Evolutionary conservation across 2,888 invertebrate species (phyloP).

Genomic region (Agelastica alni): DNA sequence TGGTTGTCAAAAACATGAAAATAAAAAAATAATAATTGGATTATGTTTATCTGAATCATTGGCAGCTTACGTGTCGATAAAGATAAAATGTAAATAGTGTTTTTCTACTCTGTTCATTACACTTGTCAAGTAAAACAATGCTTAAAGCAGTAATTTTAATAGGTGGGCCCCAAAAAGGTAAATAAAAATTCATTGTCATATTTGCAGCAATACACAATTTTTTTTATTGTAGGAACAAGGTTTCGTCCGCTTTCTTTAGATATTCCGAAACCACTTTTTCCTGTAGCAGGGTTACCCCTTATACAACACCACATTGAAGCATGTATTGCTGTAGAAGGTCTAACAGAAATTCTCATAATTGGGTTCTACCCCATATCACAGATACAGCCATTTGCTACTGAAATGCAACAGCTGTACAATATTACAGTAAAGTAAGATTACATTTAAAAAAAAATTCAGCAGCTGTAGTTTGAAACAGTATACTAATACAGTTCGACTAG

Average conservation of each 20-base stretch:
- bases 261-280: slow-evolving; percentile 97
- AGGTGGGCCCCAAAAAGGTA: slow-evolving; percentile 57
- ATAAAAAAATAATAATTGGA: too few relatives aligned
- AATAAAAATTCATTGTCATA: neutral
- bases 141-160: slow-evolving; percentile 61
- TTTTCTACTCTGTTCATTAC: neutral
- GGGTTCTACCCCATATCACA: slow-evolving; percentile 89
- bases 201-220: too few relatives aligned
- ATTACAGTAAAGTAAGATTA: slow-evolving; percentile 72
- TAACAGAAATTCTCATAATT: slow-evolving; percentile 91
- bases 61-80: slow-evolving; percentile 12
- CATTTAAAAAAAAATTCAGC: too few relatives aligned
- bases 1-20: too few relatives aligned
- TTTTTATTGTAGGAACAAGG: slow-evolving; percentile 75
- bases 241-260: slow-evolving; percentile 96
- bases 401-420: slow-evolving; percentile 83
- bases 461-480: too few relatives aligned
- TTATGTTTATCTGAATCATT: too few relatives aligned
- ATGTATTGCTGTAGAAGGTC: slow-evolving; percentile 74
- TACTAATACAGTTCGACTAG: too few relatives aligned
- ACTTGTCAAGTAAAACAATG: slow-evolving; percentile 2
- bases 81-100: slow-evolving; percentile 14
- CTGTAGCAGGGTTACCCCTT: slow-evolving; percentile 92
- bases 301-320: slow-evolving; percentile 98
- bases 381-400: slow-evolving; percentile 82